phyloP scores from a whole-genome alignment of 1,140 invertebrate species.

The Drosophila tropicalis region DNA sequence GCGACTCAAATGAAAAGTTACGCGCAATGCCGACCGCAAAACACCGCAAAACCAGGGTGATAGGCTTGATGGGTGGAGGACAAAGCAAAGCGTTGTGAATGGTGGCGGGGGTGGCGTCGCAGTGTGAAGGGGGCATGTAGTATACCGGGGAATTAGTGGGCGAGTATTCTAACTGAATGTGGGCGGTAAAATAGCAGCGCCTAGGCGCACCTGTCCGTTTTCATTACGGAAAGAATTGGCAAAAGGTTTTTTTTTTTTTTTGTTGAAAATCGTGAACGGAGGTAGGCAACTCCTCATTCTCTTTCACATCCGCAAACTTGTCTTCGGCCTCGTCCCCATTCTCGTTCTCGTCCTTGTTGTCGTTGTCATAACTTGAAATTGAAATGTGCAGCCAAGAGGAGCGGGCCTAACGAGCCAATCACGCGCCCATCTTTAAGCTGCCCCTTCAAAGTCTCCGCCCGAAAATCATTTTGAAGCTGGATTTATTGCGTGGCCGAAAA shows the following conservation, averaged over 20 bases:
- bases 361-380: slow-evolving; percentile 72
- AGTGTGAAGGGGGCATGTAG: not conserved
- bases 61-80: not conserved
- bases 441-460: slow-evolving; percentile 22
- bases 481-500: slow-evolving; percentile 60
- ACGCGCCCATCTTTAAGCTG: slow-evolving; percentile 53
- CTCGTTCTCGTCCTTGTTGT: not conserved
- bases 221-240: slow-evolving; percentile 65
- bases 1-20: slow-evolving; percentile 55
- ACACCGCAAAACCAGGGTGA: no score
- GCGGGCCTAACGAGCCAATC: slow-evolving; percentile 56
- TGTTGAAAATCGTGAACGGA: slow-evolving; percentile 41
- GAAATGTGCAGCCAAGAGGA: slow-evolving; percentile 36
- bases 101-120: not conserved
- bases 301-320: not conserved
- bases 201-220: slow-evolving; percentile 65
- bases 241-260: slow-evolving; percentile 36
- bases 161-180: slow-evolving; percentile 7
- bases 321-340: not conserved
- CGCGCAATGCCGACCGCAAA: slow-evolving; percentile 32
- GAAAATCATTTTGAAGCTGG: slow-evolving; percentile 74
- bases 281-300: not conserved
- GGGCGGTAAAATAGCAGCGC: not conserved
- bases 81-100: not conserved
- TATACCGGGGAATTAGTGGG: not conserved